phyloP scores from a whole-genome alignment of 2,113 vertebrate species.

The Seriola aureovittata region DNA sequence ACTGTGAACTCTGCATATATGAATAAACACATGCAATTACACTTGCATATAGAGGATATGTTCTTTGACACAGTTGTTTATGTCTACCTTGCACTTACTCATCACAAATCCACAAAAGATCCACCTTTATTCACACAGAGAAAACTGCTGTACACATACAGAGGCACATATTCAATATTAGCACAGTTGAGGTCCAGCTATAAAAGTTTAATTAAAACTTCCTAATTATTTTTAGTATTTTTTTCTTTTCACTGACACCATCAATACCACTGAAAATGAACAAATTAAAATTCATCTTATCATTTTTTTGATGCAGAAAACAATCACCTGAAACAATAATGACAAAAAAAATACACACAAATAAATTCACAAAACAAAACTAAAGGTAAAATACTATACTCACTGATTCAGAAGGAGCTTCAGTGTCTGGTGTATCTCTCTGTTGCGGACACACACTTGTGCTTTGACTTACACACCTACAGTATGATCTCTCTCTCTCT shows the following conservation, averaged over 20 bases:
- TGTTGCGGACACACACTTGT: conserved; percentile 9
- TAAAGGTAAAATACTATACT: conserved; percentile 29
- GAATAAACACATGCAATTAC: not conserved
- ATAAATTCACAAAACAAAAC: not conserved
- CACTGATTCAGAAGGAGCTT: conserved; percentile 40
- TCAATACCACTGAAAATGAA: not conserved
- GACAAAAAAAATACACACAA: not conserved
- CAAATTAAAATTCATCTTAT: not conserved
- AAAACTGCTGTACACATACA: not conserved
- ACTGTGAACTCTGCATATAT: not conserved
- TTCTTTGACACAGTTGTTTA: not conserved
- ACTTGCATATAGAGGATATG: no score
- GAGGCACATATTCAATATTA: not conserved
- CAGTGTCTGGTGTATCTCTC: not conserved
- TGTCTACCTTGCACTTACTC: not conserved
- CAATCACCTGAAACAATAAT: not conserved
- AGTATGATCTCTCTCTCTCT: not conserved
- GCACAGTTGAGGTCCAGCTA: not conserved
- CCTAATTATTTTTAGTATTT: not conserved
- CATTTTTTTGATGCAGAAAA: not conserved
- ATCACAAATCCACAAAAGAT: not conserved
- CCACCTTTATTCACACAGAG: not conserved
- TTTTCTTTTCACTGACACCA: not conserved
- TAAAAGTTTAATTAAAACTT: not conserved
- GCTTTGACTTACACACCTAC: conserved; percentile 20